phyloP scores from a whole-genome alignment of 2,797 vertebrate genomes.

The Danionella dracula region DNA sequence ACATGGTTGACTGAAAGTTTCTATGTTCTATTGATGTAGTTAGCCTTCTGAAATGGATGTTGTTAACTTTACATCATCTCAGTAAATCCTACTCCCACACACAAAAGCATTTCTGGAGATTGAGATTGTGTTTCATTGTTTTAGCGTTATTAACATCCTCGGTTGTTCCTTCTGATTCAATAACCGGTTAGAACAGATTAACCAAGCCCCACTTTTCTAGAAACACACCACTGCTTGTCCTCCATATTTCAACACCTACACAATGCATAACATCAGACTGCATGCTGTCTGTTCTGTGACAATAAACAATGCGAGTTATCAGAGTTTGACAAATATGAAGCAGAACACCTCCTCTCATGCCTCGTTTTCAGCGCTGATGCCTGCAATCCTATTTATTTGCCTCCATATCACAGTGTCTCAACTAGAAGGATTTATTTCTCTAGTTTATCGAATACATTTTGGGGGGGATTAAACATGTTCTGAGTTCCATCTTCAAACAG shows the following conservation, averaged over 20 bases:
- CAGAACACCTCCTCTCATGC: not conserved
- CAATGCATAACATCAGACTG: slow-evolving; percentile 1
- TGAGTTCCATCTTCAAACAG: no score
- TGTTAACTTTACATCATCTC: not conserved
- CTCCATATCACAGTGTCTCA: no score
- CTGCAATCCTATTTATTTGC: not conserved
- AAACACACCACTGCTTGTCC: slow-evolving; percentile 10
- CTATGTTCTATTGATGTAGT: not conserved
- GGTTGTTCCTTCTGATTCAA: not conserved
- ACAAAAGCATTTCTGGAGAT: not conserved
- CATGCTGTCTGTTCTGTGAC: not conserved
- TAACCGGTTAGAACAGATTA: not conserved
- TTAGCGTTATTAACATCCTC: not conserved
- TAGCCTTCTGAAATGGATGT: not conserved
- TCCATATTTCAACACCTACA: slow-evolving; percentile 12
- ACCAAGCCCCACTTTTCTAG: not conserved
- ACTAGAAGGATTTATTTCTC: no score
- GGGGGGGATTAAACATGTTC: no score
- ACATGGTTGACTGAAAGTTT: not conserved
- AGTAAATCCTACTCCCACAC: not conserved
- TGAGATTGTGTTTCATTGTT: not conserved
- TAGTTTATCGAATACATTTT: no score
- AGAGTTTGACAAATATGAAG: no score
- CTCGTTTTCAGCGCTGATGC: not conserved
- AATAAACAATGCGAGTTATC: slow-evolving; percentile 10